These are phyloP conservation scores for Eristalis pertinax DNA, from an alignment of 2,888 invertebrate species.

Conservation along the genomic window DNA sequence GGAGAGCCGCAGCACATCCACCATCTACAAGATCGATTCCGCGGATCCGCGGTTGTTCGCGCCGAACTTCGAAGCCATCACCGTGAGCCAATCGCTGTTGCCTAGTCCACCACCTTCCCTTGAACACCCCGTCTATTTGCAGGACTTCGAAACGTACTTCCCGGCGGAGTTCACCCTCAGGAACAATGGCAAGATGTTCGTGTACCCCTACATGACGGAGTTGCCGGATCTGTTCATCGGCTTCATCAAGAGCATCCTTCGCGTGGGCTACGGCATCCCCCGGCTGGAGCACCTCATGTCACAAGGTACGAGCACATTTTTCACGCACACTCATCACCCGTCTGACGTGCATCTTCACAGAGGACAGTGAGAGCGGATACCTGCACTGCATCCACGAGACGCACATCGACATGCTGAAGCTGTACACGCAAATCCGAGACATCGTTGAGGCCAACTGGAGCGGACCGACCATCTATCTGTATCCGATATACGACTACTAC, in stretches of 20 bases:
- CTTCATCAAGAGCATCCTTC: slow-evolving; percentile 78
- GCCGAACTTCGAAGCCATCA: slow-evolving; percentile 8
- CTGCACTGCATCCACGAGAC: slow-evolving; percentile 78
- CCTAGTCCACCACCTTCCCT: too few species aligned
- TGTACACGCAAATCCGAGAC: slow-evolving; percentile 78
- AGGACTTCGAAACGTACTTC: slow-evolving; percentile 74
- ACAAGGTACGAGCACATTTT: slow-evolving; percentile 74
- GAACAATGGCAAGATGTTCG: slow-evolving; percentile 78
- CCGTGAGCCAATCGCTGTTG: slow-evolving; percentile 16
- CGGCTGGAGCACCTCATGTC: slow-evolving; percentile 81
- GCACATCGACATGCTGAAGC: slow-evolving; percentile 78
- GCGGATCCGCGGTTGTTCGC: slow-evolving; percentile 60
- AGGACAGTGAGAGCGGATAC: slow-evolving; percentile 75
- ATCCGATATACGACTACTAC: slow-evolving; percentile 81
- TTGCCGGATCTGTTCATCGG: slow-evolving; percentile 78
- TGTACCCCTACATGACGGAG: slow-evolving; percentile 80
- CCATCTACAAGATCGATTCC: slow-evolving; percentile 65
- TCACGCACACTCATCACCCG: not conserved
- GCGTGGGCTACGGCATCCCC: slow-evolving; percentile 80
- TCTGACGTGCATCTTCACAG: slow-evolving; percentile 61
- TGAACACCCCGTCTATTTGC: not conserved
- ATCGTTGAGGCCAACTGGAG: slow-evolving; percentile 79
- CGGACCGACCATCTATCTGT: slow-evolving; percentile 79
- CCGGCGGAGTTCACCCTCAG: slow-evolving; percentile 77
- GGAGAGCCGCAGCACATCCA: slow-evolving; percentile 70